Evolutionary conservation across 2,797 vertebrate species (phyloP).

Genomic region (Phaenicophaeus curvirostris): DNA sequence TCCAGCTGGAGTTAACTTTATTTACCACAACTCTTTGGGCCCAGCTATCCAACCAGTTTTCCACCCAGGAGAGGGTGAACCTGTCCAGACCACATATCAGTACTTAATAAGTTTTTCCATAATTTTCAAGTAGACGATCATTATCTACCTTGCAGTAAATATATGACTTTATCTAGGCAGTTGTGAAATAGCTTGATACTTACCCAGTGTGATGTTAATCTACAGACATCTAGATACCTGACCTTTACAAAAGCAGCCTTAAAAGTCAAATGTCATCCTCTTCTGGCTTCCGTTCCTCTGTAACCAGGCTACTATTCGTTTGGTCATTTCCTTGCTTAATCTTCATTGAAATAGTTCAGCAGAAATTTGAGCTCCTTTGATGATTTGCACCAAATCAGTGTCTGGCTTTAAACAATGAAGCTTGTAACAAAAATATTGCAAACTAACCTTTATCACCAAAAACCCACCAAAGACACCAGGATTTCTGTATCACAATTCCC

Average conservation of each 20-base stretch:
- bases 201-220: not conserved
- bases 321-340: not conserved
- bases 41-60: too few relatives aligned
- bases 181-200: not conserved
- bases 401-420: not conserved
- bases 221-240: not conserved
- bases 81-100: not conserved
- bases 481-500: not conserved
- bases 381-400: not conserved
- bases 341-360: not conserved
- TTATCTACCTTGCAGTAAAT: not conserved
- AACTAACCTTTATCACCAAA: not conserved
- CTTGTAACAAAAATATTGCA: not conserved
- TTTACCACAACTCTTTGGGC: too few relatives aligned
- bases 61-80: too few relatives aligned
- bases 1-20: too few relatives aligned
- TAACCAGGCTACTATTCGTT: not conserved
- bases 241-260: conserved; percentile 6
- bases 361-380: not conserved
- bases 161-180: not conserved
- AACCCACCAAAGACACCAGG: not conserved
- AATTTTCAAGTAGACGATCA: not conserved
- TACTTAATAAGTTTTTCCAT: not conserved
- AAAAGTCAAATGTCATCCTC: not conserved
- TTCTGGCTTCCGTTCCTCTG: not conserved